Evolutionary conservation across 2,797 vertebrate genomes (phyloP), one percentile per base, ranked within the genome.

Genomic region (Pseudochirops cupreus): DNA sequence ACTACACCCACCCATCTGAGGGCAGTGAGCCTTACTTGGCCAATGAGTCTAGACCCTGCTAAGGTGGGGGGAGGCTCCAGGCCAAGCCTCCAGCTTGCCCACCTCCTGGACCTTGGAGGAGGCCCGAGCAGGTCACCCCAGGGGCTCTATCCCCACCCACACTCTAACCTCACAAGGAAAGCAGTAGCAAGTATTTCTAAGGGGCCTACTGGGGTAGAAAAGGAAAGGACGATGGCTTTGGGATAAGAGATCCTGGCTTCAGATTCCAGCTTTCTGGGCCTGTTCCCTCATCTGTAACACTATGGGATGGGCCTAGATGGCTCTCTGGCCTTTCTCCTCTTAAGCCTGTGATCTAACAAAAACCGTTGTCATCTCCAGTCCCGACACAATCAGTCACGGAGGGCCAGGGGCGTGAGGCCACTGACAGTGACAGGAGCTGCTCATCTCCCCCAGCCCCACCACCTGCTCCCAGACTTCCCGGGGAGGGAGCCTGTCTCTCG

Each of bases 21-120:
- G 50, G 89, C 89, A 10, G 0, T 97, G 67, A 98, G 97, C 74
- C n/a, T 10, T 50, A 10, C 52, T 52, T 52, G 52, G 52, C 89
- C 14, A 28, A 50, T 18, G 46, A 3, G 52, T 11, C 89, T 5
- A 12, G 29, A 56, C 21, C 57, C 93, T 10, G 0, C 14, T 5
- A n/a, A 0, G 87, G 1, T 52, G 0, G 0, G 56, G 50, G 92
- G 56, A 16, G 12, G n/a, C 24, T 29, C 89, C 59, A 57, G 95
- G 94, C 56, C 33, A 5, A 4, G n/a, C 67, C n/a, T 29, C 57
- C 28, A 29, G 57, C 56, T 57, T 26, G 57, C 26, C 28, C 9
- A 9, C 28, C 24, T 57, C 0, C 26, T 6, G 24, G 24, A 57
- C 52, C 5, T 52, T 4, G 52, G 52, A 52, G 52, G 52, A 52